Conservation (phyloP, 2,113 vertebrate genomes). For the Prietella phreatophila region DNA sequence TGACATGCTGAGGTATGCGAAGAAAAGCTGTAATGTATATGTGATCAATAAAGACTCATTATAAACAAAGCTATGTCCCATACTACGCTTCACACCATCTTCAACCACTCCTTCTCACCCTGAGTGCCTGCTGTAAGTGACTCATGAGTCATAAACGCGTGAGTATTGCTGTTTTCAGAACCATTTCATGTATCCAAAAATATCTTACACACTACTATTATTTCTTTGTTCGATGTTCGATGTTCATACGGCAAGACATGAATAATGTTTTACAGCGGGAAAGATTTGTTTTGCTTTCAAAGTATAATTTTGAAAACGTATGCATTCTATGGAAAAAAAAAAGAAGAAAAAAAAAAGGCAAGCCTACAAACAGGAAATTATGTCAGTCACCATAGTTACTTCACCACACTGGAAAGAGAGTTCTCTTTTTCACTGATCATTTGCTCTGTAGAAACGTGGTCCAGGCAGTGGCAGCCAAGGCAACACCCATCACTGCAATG, state of each 20-base stretch:
- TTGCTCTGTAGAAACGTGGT: slow-evolving; percentile 43
- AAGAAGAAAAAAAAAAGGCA: slow-evolving; percentile 34
- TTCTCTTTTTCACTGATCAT: slow-evolving; percentile 53
- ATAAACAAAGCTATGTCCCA: neutral
- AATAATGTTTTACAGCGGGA: neutral
- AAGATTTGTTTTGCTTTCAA: neutral
- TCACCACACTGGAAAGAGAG: slow-evolving; percentile 51
- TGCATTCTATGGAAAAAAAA: neutral
- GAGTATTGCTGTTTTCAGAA: neutral
- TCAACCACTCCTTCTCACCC: neutral
- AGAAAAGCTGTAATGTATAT: no score
- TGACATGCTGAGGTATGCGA: no score
- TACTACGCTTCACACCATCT: neutral
- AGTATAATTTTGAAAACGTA: neutral
- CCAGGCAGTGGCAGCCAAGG: slow-evolving; percentile 28
- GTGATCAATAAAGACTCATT: no score
- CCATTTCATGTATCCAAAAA: neutral
- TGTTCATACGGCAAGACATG: neutral
- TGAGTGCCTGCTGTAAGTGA: neutral
- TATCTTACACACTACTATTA: neutral
- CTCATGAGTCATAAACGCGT: neutral
- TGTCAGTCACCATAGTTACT: slow-evolving; percentile 68
- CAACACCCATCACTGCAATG: slow-evolving; percentile 43
- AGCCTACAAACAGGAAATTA: slow-evolving; percentile 69
- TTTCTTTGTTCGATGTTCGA: neutral